Evolutionary conservation across 2,113 vertebrate genomes (phyloP).

Genomic region (Ammodytes dubius): DNA sequence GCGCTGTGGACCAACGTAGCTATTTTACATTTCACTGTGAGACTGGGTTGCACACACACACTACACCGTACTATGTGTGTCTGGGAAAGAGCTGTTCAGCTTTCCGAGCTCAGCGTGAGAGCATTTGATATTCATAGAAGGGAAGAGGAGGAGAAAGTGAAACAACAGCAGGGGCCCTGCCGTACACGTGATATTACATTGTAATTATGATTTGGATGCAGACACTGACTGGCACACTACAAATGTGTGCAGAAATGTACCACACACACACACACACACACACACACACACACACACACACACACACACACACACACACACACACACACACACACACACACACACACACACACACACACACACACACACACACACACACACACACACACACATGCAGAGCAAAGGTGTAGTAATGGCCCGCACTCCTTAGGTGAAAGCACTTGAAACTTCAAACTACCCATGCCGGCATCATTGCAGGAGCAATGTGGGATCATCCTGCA

Average conservation of each 20-base stretch:
- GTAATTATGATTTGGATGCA: constrained; percentile 85
- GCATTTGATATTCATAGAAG: constrained; percentile 87
- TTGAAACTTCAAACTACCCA: constrained; percentile 56
- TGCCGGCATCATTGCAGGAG: constrained; percentile 58
- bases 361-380: constrained; percentile 15
- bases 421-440: constrained; percentile 44
- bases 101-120: constrained; percentile 82
- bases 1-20: no score
- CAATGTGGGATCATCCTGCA: constrained; percentile 66
- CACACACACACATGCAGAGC: background rate
- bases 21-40: no score
- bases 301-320: constrained; percentile 5
- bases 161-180: constrained; percentile 81
- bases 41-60: background rate
- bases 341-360: background rate
- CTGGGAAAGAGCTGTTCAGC: constrained; percentile 74
- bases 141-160: constrained; percentile 78
- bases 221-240: constrained; percentile 54
- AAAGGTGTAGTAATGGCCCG: constrained; percentile 43
- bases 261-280: constrained; percentile 8
- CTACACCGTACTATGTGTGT: constrained; percentile 50
- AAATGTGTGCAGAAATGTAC: constrained; percentile 62
- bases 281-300: constrained; percentile 9
- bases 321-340: constrained; percentile 8
- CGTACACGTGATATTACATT: constrained; percentile 83